A percentile compares a stretch with the other conserved stretches of the same genome.
Conservation (phyloP, 2,888 invertebrate genomes). For the Diabrotica balteata region DNA sequence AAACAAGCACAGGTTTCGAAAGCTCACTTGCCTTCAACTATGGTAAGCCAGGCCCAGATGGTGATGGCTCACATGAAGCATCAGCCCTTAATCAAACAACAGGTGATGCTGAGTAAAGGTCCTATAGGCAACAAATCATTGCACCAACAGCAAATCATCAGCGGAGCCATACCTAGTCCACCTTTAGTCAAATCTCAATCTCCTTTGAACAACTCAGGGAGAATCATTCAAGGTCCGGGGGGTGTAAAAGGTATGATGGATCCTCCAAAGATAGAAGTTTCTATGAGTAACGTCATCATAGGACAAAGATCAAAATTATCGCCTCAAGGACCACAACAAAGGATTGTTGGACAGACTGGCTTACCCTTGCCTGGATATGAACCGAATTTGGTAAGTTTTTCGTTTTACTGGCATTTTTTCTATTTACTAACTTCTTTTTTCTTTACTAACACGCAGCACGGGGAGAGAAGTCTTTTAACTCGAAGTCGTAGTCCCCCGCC, state of each 20-base stretch:
- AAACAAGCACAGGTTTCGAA: conserved; percentile 40
- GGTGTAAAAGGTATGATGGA: conserved; percentile 60
- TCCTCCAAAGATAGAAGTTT: conserved; percentile 65
- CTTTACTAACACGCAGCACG: conserved; percentile 66
- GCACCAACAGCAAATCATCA: conserved; percentile 62
- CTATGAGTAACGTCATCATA: conserved; percentile 64
- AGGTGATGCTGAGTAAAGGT: conserved; percentile 55
- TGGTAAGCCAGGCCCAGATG: conserved; percentile 38
- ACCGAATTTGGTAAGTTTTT: conserved; percentile 72
- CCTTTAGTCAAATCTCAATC: conserved; percentile 42
- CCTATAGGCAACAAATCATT: conserved; percentile 43
- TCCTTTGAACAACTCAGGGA: conserved; percentile 32
- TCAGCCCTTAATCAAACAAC: conserved; percentile 47
- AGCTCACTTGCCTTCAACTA: conserved; percentile 37
- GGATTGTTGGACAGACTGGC: conserved; percentile 64
- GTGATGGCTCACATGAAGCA: conserved; percentile 60
- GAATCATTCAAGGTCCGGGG: conserved; percentile 65
- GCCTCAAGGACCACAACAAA: conserved; percentile 64
- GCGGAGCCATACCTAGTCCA: conserved; percentile 64
- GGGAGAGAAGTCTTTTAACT: conserved; percentile 57
- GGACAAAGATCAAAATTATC: conserved; percentile 59
- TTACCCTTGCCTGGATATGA: conserved; percentile 70
- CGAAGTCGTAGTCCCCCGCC: conserved; percentile 79
- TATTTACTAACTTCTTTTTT: conserved; percentile 15
- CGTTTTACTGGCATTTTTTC: conserved; percentile 12